Conservation (phyloP, 2,888 invertebrate genomes). For the Biston betularia region DNA sequence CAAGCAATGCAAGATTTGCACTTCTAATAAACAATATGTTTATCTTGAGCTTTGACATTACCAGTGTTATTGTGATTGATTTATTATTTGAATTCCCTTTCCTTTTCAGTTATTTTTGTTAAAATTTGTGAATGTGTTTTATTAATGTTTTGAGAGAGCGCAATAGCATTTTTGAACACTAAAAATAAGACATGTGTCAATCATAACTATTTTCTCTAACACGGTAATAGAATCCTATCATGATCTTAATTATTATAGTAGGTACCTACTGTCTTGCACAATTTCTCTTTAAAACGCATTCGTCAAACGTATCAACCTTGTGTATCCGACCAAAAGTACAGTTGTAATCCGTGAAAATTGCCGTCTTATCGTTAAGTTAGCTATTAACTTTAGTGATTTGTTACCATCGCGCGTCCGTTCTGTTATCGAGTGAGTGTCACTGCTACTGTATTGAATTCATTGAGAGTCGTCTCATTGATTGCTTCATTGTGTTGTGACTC, state of each 20-base stretch:
- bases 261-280: neutral
- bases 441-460: constrained; percentile 35
- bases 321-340: constrained; percentile 48
- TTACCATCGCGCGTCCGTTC: constrained; percentile 31
- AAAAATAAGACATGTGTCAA: too few relatives aligned
- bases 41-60: too few relatives aligned
- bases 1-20: too few relatives aligned
- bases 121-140: too few relatives aligned
- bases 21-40: too few relatives aligned
- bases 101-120: too few relatives aligned
- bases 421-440: constrained; percentile 35
- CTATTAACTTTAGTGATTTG: constrained; percentile 55
- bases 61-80: too few relatives aligned
- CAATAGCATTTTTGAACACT: too few relatives aligned
- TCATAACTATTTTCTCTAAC: neutral
- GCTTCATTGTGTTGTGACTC: constrained; percentile 3
- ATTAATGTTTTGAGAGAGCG: too few relatives aligned
- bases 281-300: constrained; percentile 20
- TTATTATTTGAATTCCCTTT: too few relatives aligned
- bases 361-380: constrained; percentile 60
- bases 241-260: neutral
- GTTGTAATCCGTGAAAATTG: constrained; percentile 69
- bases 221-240: too few relatives aligned
- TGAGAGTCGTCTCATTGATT: constrained; percentile 25
- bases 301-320: constrained; percentile 39